These are phyloP conservation scores for Lasiurus borealis DNA, from an alignment of 2,113 vertebrate genomes.

Conservation along the genomic window DNA sequence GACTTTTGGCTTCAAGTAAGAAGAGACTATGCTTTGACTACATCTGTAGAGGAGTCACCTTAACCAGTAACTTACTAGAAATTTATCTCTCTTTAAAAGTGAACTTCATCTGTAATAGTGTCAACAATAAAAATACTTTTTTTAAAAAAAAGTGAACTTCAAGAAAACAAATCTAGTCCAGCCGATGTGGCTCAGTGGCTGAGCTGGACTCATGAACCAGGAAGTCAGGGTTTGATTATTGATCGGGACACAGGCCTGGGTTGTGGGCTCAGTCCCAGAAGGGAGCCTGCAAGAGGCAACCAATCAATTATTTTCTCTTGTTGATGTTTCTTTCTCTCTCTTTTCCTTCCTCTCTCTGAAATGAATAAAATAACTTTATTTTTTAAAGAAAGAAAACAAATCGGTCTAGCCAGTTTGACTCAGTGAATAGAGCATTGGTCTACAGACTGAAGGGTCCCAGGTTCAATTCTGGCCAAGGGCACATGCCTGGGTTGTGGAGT, in stretches of 20 bases:
- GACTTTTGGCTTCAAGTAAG: neutral
- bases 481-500: too few relatives aligned
- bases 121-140: neutral
- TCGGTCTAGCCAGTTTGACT: too few relatives aligned
- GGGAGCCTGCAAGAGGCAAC: neutral
- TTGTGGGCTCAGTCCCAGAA: neutral
- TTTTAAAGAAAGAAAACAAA: neutral
- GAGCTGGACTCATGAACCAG: neutral
- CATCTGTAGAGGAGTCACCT: neutral
- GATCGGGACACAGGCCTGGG: too few relatives aligned
- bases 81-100: neutral
- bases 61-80: neutral
- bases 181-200: neutral
- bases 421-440: too few relatives aligned
- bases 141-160: too few relatives aligned
- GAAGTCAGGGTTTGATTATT: neutral
- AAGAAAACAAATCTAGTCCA: too few relatives aligned
- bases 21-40: neutral
- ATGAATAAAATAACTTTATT: neutral
- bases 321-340: neutral
- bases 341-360: neutral
- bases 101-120: neutral
- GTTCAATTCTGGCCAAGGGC: too few relatives aligned
- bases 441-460: too few relatives aligned
- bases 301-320: neutral